phyloP scores from a whole-genome alignment of 1,140 invertebrate genomes.

The Saccostrea glomerata region DNA sequence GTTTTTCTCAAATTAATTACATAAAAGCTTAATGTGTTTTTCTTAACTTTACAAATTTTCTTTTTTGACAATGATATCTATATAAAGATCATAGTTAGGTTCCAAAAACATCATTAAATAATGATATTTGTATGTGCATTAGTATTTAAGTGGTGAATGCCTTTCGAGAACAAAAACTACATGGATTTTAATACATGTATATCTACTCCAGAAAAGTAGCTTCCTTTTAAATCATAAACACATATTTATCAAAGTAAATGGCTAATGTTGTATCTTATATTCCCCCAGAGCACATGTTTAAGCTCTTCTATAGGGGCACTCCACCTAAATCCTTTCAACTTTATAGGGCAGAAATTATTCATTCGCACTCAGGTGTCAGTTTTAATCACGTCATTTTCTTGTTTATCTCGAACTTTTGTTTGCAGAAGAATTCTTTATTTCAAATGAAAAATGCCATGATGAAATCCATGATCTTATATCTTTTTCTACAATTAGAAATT shows the following conservation, averaged over 20 bases:
- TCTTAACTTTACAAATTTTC: not conserved
- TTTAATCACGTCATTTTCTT: not conserved
- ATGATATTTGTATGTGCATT: not conserved
- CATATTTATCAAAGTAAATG: not conserved
- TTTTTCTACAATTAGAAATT: conserved; percentile 16
- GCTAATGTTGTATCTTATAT: not conserved
- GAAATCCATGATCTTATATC: not conserved
- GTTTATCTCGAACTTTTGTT: conserved; percentile 16
- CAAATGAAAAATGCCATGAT: conserved; percentile 1
- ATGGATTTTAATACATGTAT: not conserved
- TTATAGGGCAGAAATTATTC: too few relatives aligned
- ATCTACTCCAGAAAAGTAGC: not conserved
- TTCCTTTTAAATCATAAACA: not conserved
- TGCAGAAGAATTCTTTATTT: not conserved
- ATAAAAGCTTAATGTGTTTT: conserved; percentile 12
- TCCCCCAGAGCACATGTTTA: not conserved
- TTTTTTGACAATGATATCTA: not conserved
- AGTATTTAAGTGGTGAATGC: not conserved
- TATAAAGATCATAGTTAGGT: not conserved
- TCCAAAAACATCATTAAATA: not conserved
- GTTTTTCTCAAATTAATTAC: not conserved
- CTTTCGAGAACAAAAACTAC: not conserved
- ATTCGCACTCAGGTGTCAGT: not conserved
- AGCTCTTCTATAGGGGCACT: not conserved
- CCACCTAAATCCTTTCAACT: not conserved